phyloP scores from a whole-genome alignment of 2,888 invertebrate genomes.

The Drosophila colorata region DNA sequence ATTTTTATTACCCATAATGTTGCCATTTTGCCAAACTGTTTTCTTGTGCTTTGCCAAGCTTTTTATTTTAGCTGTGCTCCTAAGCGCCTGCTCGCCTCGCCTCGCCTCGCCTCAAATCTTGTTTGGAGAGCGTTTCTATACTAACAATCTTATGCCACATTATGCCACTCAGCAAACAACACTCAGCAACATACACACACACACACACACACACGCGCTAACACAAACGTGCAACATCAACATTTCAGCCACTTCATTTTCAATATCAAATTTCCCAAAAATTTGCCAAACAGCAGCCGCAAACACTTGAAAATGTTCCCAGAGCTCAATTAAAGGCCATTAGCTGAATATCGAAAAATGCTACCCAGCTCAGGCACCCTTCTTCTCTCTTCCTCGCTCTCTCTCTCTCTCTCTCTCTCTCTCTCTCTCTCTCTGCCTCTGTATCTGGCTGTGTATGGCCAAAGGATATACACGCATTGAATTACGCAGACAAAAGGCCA shows the following conservation, averaged over 20 bases:
- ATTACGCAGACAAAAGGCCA: conserved; percentile 68
- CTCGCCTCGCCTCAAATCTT: not conserved
- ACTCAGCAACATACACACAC: conserved; percentile 11
- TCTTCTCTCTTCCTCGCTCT: not conserved
- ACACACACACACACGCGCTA: conserved; percentile 13
- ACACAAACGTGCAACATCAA: conserved; percentile 7
- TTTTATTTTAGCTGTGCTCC: conserved; percentile 6
- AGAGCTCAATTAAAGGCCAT: conserved; percentile 80
- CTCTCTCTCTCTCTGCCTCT: conserved; percentile 10
- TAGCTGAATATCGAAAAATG: conserved; percentile 64
- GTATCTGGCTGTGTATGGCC: conserved; percentile 70
- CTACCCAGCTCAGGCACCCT: not conserved
- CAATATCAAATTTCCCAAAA: conserved; percentile 72
- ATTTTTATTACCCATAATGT: conserved; percentile 4
- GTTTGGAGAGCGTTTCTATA: conserved; percentile 11
- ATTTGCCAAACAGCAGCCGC: conserved; percentile 70
- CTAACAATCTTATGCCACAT: conserved; percentile 46
- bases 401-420: conserved; percentile 7
- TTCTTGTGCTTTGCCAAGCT: not conserved
- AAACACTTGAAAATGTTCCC: conserved; percentile 78
- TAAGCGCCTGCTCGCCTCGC: conserved; percentile 21
- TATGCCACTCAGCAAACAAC: conserved; percentile 57
- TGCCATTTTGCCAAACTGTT: conserved; percentile 1
- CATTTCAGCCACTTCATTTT: conserved; percentile 66
- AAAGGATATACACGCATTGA: conserved; percentile 77